Evolutionary conservation across 2,113 vertebrate species (phyloP), one percentile per base, ranked within the genome.

Genomic region (Caretta caretta): DNA sequence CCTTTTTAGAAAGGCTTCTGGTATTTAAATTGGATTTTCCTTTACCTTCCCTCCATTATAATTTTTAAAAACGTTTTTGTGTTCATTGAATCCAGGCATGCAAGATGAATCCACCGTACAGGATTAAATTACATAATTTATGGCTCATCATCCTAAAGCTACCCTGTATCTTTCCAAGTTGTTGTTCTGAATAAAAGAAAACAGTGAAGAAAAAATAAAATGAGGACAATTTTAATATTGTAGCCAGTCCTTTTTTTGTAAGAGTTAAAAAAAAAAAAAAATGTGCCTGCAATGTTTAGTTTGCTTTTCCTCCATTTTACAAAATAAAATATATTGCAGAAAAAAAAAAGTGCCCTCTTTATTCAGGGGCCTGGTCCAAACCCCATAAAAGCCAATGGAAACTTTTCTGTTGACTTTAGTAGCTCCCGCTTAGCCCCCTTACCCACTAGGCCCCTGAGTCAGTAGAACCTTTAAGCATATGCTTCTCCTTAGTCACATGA

Each of bases 21-120:
- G 86, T 50, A 2, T 8, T 38, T 75, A 54, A 24, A 22, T 90
- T 83, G 38, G 31, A 86, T 27, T 27, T 38, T 86, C 27, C 69
- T 80, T 72, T 10, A 80, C 2, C 62, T 86, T 29, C 38, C 29
- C 9, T 92, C 87, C 72, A 56, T 62, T 49, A 0, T 0, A 59
- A 25, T 79, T 8, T 86, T 54, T 14, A 8, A 72, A 80, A 81
- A n/a, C 62, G 0, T 59, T 84, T 92, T 90, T 88, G 10, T 82
- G 31, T 91, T 24, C 20, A 2, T 25, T 84, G 48, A 91, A 53
- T 90, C 2, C 80, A 86, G 94, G 56, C 29, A 24, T 53, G 42
- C 35, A 78, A 38, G 24, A 35, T 80, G 25, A 65, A 85, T 89
- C 90, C 53, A 83, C 38, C 3, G 0, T 17, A 38, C 17, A 65